Evolutionary conservation across 2,888 invertebrate genomes (phyloP).

Genomic region (Eupeodes latifasciatus): DNA sequence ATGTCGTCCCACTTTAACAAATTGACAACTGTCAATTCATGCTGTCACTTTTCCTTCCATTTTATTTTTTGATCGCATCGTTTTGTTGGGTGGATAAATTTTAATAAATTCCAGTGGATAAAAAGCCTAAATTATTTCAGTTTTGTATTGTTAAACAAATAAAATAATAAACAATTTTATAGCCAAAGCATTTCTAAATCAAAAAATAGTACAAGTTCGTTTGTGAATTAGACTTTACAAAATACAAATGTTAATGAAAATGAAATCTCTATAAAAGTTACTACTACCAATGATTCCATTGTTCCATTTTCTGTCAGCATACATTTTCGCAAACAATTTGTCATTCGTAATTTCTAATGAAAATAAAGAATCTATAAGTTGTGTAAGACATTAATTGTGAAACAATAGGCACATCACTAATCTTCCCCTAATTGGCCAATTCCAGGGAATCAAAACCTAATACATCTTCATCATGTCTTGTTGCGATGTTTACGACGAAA

Average conservation of each 20-base stretch:
- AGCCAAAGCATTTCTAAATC: too few relatives aligned
- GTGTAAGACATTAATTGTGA: neutral
- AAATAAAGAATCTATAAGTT: slow-evolving; percentile 2
- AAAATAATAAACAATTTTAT: too few relatives aligned
- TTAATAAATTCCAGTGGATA: too few relatives aligned
- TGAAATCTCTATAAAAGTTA: too few relatives aligned
- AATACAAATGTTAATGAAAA: too few relatives aligned
- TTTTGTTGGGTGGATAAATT: too few relatives aligned
- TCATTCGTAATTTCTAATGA: slow-evolving; percentile 43
- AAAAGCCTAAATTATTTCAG: too few relatives aligned
- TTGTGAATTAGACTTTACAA: too few relatives aligned
- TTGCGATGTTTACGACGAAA: slow-evolving; percentile 88
- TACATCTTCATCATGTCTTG: slow-evolving; percentile 60
- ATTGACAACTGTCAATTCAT: neutral
- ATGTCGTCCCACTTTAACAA: neutral
- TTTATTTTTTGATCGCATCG: too few relatives aligned
- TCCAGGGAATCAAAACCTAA: slow-evolving; percentile 44
- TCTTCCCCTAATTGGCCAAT: slow-evolving; percentile 16
- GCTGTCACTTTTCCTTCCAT: slow-evolving; percentile 32
- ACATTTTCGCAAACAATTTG: slow-evolving; percentile 48
- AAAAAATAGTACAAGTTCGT: too few relatives aligned
- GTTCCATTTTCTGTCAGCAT: slow-evolving; percentile 52
- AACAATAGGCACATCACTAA: neutral
- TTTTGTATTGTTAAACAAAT: too few relatives aligned
- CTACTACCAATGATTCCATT: too few relatives aligned